Conservation (phyloP, 1,140 invertebrate species). For the Nebria ingens region DNA sequence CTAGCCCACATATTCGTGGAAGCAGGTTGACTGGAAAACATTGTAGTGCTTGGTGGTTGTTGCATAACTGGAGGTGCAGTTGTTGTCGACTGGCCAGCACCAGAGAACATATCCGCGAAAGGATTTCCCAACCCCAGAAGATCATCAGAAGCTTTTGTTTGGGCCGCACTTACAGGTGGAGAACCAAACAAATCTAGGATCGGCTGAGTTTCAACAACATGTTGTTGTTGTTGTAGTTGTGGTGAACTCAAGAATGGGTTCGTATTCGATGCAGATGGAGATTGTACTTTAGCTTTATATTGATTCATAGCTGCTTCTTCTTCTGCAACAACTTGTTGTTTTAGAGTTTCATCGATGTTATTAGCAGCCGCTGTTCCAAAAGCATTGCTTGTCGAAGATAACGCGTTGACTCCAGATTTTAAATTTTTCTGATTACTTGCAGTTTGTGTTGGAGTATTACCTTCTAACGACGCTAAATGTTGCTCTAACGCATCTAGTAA, state of each 20-base stretch:
- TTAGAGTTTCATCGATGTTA: slow-evolving; percentile 72
- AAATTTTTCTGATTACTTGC: slow-evolving; percentile 78
- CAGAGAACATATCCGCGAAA: slow-evolving; percentile 71
- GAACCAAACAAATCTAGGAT: slow-evolving; percentile 74
- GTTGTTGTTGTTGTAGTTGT: slow-evolving; percentile 35
- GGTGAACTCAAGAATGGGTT: slow-evolving; percentile 75
- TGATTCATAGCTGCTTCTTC: slow-evolving; percentile 91
- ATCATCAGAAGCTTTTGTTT: slow-evolving; percentile 75
- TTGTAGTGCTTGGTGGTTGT: slow-evolving; percentile 56
- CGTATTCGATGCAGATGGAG: slow-evolving; percentile 58
- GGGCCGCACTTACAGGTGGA: slow-evolving; percentile 33
- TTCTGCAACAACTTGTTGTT: slow-evolving; percentile 83
- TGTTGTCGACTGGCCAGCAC: slow-evolving; percentile 28
- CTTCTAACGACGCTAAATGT: slow-evolving; percentile 88
- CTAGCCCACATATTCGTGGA: slow-evolving; percentile 18
- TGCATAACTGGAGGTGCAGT: slow-evolving; percentile 36
- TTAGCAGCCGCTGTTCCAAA: slow-evolving; percentile 71
- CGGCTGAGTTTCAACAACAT: slow-evolving; percentile 47
- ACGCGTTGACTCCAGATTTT: slow-evolving; percentile 78
- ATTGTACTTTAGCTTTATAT: slow-evolving; percentile 81
- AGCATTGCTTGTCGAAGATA: slow-evolving; percentile 78
- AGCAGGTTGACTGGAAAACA: slow-evolving; percentile 54
- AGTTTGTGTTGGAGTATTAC: slow-evolving; percentile 76
- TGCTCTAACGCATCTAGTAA: slow-evolving; percentile 95
- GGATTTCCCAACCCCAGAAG: slow-evolving; percentile 80